Evolutionary conservation across 2,797 vertebrate species (phyloP), one percentile per base, ranked within the genome.

Genomic region (Lutjanus campechanus): DNA sequence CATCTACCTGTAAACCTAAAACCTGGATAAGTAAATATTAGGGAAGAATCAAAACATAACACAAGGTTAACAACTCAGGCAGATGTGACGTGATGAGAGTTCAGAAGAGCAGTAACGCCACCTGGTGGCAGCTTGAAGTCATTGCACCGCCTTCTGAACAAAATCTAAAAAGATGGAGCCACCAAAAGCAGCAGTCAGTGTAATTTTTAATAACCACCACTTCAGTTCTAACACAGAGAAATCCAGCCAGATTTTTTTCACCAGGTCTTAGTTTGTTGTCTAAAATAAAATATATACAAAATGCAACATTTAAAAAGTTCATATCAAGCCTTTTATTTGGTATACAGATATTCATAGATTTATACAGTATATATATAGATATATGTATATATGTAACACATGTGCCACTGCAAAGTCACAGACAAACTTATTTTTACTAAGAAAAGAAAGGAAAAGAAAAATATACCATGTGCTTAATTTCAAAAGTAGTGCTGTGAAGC

Each of bases 251-350:
- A 76, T 54, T 12, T 25, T 7, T 66, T 59, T 22, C 22, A 16
- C 22, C 7, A 43, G 3, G 19, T 72, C 94, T 91, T 94, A 92
- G 95, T 90, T 92, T 5, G 88, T 91, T 88, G 92, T 94, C 93
- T 92, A 95, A 46, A 73, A 53, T 65, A 94, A 80, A 72, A 68
- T 36, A 73, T 92, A 94, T 95, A 96, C 95, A 97, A 96, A 89
- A 86, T 64, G 43, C 83, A 59, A 82, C 72, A 93, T 96, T 96
- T 97, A 96, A 97, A 97, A 98, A 97, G 95, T 95, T 94, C 70
- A 96, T 97, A 98, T 97, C 97, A 98, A 98, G 96, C 96, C 93
- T 97, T 98, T 97, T 97, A 97, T 98, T 98, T 97, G 96, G 97
- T 98, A 90, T 94, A 93, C 92, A 93, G 91, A 93, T 94, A 93